Evolutionary conservation across 2,113 vertebrate genomes (phyloP), one percentile per base, ranked within the genome.

Genomic region (Prochilodus magdalenae): DNA sequence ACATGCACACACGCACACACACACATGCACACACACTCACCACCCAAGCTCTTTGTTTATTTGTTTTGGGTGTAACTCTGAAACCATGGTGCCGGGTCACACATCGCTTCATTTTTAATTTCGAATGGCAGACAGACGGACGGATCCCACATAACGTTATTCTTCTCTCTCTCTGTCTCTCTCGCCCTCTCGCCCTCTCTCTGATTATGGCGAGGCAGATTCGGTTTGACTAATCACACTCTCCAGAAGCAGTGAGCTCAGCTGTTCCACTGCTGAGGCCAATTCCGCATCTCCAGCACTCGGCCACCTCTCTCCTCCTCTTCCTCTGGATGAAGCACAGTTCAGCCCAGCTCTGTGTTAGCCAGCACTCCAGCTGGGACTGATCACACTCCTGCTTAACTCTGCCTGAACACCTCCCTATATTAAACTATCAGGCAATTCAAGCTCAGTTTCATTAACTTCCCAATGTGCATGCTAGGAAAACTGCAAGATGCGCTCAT

Each of bases 1-100:
- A 67, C 24, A 66, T 72, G 66, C 33, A 73, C 75, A 55, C 73
- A 73, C 72, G 27, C 72, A 70, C 44, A 27, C 24, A 62, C 40
- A 55, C 66, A 33, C 3, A 69, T 22, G 51, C 79, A 70, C 51
- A 63, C 73, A 40, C 70, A 65, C 73, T 59, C 67, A 71, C 55
- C 76, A 87, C 86, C 87, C 84, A 88, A 83, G 86, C 79, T 80
- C 76, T 78, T 86, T 90, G 91, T 92, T 91, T 94, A 88, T 94
- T 94, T 94, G 91, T 92, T 92, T 91, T 90, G 92, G 91, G 91
- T 88, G 93, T 90, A 89, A 89, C 91, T 47, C 59, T 86, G 93
- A 93, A 94, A 93, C 93, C 92, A 93, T 93, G 92, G 92, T 85
- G 89, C 88, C 55, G 77, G 80, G 81, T 86, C 88, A 89, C 89